Percentiles rank a stretch among this genome's conserved stretches.
Conservation (phyloP, 2,888 invertebrate species). For the Diarsia rubi region DNA sequence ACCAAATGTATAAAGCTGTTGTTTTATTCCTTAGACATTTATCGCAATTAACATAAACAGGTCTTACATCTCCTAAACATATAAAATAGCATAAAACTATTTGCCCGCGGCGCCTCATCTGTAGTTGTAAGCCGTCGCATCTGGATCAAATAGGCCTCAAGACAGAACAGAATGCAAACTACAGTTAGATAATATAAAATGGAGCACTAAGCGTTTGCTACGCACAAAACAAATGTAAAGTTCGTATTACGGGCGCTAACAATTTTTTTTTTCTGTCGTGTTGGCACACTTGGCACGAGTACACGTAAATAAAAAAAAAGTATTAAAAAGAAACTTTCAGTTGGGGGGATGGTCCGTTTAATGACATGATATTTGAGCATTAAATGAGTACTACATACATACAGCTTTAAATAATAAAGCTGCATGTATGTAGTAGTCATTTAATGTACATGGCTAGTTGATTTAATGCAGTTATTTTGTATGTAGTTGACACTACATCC, state of each 20-base stretch:
- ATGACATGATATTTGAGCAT: not conserved
- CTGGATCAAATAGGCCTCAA: conserved; percentile 48
- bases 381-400: not conserved
- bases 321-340: not conserved
- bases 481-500: not conserved
- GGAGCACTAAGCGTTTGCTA: conserved; percentile 4
- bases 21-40: not conserved
- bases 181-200: conserved; percentile 49
- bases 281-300: too few relatives aligned
- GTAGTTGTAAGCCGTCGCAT: conserved; percentile 53
- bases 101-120: conserved; percentile 37
- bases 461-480: not conserved
- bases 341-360: not conserved
- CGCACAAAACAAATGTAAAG: not conserved
- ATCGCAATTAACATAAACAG: not conserved
- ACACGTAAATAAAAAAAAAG: not conserved
- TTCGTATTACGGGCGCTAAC: not conserved
- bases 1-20: not conserved
- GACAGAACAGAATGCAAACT: conserved; percentile 43
- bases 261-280: not conserved
- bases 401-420: too few relatives aligned
- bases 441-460: not conserved
- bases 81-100: conserved; percentile 36
- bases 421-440: too few relatives aligned
- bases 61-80: conserved; percentile 31